Evolutionary conservation across 1,140 invertebrate genomes (phyloP).

Genomic region (Drosophila hydei): DNA sequence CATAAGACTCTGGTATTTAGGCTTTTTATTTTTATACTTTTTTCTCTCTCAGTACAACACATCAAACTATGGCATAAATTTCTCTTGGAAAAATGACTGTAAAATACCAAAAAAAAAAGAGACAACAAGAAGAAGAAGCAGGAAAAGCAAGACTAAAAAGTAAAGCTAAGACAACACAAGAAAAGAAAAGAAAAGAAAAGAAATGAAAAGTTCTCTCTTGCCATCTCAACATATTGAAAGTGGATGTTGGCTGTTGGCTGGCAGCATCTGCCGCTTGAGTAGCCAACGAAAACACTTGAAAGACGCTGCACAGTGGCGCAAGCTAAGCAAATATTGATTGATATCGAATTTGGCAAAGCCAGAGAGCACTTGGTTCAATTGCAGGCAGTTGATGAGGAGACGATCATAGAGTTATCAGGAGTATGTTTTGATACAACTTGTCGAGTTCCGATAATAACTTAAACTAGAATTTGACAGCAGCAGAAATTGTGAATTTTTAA

Average conservation of each 20-base stretch:
- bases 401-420: too few species aligned
- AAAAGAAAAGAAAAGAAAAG: slow-evolving; percentile 26
- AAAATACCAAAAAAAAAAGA: slow-evolving; percentile 35
- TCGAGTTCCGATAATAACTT: too few species aligned
- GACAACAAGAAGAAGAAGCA: slow-evolving; percentile 19
- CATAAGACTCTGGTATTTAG: slow-evolving; percentile 45
- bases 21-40: slow-evolving; percentile 25
- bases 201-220: slow-evolving; percentile 61
- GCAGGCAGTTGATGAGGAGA: too few species aligned
- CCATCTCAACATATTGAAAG: slow-evolving; percentile 23
- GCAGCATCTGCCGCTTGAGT: slow-evolving; percentile 37
- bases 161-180: slow-evolving; percentile 51
- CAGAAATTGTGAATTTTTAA: too few species aligned
- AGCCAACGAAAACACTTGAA: slow-evolving; percentile 12
- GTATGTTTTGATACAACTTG: too few species aligned
- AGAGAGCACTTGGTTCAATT: too few species aligned
- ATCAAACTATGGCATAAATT: slow-evolving; percentile 72
- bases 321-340: not conserved
- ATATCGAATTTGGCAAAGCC: not conserved
- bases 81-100: slow-evolving; percentile 67
- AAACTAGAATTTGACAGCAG: too few species aligned
- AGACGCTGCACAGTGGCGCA: slow-evolving; percentile 25
- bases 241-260: slow-evolving; percentile 20
- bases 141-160: slow-evolving; percentile 21
- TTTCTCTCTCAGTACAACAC: slow-evolving; percentile 35